phyloP scores from a whole-genome alignment of 2,888 invertebrate species.

The Lutraria lutraria region DNA sequence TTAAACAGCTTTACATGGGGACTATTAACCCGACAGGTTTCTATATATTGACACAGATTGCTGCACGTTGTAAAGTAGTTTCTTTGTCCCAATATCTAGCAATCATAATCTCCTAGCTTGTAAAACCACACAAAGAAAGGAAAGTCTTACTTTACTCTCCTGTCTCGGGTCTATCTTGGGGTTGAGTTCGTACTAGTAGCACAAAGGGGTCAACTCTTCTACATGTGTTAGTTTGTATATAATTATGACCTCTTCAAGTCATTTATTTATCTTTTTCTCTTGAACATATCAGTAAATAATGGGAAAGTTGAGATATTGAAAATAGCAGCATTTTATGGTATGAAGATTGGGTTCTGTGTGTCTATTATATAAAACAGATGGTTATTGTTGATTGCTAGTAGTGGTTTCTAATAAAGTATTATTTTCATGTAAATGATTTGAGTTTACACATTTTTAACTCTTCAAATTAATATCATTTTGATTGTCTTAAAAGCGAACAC shows the following conservation, averaged over 20 bases:
- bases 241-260: background rate
- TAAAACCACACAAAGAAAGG: constrained; percentile 51
- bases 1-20: background rate
- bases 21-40: background rate
- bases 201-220: background rate
- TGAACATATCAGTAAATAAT: too few species aligned
- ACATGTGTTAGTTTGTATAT: background rate
- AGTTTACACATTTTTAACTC: too few species aligned
- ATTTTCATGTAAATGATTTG: too few species aligned
- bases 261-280: background rate
- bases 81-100: constrained; percentile 5
- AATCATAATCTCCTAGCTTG: background rate
- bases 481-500: too few species aligned
- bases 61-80: background rate
- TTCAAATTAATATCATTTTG: too few species aligned
- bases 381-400: too few species aligned
- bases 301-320: too few species aligned
- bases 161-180: background rate
- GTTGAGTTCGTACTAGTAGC: background rate
- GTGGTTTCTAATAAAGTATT: too few species aligned
- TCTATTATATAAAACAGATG: too few species aligned
- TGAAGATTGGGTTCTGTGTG: too few species aligned
- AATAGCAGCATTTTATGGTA: too few species aligned
- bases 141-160: background rate
- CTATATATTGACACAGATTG: background rate